phyloP scores from a whole-genome alignment of 2,113 vertebrate species.

The Trinectes maculatus region DNA sequence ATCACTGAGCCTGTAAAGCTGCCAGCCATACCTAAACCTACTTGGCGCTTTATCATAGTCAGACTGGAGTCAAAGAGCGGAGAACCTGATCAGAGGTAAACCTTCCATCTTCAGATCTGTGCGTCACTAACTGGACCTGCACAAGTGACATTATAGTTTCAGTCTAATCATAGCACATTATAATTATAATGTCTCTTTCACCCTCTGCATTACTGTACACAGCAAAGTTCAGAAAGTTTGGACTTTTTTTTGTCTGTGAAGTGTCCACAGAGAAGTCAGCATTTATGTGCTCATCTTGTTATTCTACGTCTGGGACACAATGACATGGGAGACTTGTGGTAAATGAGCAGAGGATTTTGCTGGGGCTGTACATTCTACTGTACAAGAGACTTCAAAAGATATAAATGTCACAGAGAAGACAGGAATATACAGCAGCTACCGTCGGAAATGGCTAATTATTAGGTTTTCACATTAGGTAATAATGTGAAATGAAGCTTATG shows the following conservation, averaged over 20 bases:
- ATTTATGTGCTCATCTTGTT: not conserved
- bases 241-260: constrained; percentile 10
- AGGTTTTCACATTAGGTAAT: not conserved
- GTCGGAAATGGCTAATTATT: not conserved
- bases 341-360: not conserved
- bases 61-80: not conserved
- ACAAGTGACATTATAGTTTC: not conserved
- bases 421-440: not conserved
- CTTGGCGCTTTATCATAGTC: constrained; percentile 11
- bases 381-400: not conserved
- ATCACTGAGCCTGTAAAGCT: constrained; percentile 33
- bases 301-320: not conserved
- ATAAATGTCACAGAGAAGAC: not conserved
- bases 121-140: not conserved
- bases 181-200: not conserved
- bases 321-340: not conserved
- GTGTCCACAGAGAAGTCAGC: not conserved
- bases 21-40: constrained; percentile 13
- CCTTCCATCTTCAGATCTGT: not conserved
- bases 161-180: not conserved
- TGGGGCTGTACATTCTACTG: not conserved
- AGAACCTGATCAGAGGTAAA: not conserved
- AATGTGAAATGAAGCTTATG: not conserved
- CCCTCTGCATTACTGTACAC: not conserved
- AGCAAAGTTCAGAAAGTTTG: not conserved